A percentile compares a stretch with the other conserved stretches of the same genome.
phyloP scores from a whole-genome alignment of 2,113 vertebrate species.

The Pionites leucogaster region DNA sequence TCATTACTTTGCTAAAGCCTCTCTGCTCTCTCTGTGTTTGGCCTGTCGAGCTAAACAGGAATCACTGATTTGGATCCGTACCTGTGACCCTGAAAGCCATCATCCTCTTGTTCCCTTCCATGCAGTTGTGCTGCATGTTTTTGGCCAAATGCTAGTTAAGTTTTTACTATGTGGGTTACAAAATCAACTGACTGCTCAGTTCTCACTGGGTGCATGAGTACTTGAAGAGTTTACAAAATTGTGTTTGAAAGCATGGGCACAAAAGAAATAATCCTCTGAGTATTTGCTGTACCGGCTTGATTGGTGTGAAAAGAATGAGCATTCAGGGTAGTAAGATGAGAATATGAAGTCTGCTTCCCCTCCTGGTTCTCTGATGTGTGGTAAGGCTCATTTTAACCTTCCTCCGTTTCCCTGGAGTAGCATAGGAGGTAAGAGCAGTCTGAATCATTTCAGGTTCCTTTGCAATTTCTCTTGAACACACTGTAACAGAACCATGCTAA shows the following conservation, averaged over 20 bases:
- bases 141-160: slow-evolving; percentile 48
- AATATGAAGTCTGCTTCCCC: not conserved
- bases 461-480: not conserved
- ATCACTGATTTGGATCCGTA: not conserved
- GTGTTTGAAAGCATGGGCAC: slow-evolving; percentile 60
- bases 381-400: not conserved
- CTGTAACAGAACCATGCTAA: not conserved
- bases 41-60: not conserved
- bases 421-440: not conserved
- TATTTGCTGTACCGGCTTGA: slow-evolving; percentile 65
- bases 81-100: not conserved
- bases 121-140: not conserved
- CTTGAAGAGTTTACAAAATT: slow-evolving; percentile 66
- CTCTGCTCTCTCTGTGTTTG: not conserved
- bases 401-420: not conserved
- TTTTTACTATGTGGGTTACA: slow-evolving; percentile 51
- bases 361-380: not conserved
- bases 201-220: slow-evolving; percentile 43
- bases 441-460: not conserved
- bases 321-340: slow-evolving; percentile 43
- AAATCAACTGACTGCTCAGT: slow-evolving; percentile 50
- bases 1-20: slow-evolving; percentile 57
- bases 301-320: slow-evolving; percentile 66
- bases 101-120: not conserved
- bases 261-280: slow-evolving; percentile 65